These are phyloP conservation scores for Rhagium mordax DNA, from an alignment of 2,888 invertebrate genomes.

Conservation along the genomic window DNA sequence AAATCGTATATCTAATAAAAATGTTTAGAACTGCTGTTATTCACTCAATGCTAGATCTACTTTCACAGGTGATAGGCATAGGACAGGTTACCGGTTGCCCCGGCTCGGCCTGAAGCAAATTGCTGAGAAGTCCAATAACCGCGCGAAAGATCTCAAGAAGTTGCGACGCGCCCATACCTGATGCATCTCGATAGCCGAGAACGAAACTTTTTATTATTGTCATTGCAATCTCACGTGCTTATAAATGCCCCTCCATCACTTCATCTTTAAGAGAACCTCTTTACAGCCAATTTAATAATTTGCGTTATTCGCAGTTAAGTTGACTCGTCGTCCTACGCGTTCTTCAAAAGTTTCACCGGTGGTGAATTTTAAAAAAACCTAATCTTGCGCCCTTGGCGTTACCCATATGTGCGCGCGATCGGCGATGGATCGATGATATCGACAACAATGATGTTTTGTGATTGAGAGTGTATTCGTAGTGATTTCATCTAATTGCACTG, in stretches of 20 bases:
- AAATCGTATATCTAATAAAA: not conserved
- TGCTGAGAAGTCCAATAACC: conserved; percentile 12
- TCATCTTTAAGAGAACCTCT: conserved; percentile 58
- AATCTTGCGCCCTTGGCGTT: not conserved
- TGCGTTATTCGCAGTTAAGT: conserved; percentile 63
- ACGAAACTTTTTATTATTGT: conserved; percentile 12
- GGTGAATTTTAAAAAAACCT: not conserved
- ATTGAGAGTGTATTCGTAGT: conserved; percentile 37
- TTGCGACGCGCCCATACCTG: conserved; percentile 1
- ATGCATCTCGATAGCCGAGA: conserved; percentile 9
- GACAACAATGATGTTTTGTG: conserved; percentile 33
- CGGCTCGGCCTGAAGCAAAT: not conserved
- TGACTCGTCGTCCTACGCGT: conserved; percentile 38
- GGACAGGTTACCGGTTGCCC: not conserved
- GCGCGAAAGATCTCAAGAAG: conserved; percentile 7
- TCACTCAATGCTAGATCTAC: not conserved
- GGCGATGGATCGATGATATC: conserved; percentile 29
- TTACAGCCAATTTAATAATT: conserved; percentile 66
- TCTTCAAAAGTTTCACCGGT: conserved; percentile 31
- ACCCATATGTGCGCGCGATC: not conserved
- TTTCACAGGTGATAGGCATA: conserved; percentile 6
- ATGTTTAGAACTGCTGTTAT: not conserved
- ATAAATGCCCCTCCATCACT: conserved; percentile 39
- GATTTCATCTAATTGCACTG: conserved; percentile 50
- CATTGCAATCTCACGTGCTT: conserved; percentile 32